Base-by-base conservation (phyloP, 2,888 invertebrate genomes). In the Diarsia mendica region DNA sequence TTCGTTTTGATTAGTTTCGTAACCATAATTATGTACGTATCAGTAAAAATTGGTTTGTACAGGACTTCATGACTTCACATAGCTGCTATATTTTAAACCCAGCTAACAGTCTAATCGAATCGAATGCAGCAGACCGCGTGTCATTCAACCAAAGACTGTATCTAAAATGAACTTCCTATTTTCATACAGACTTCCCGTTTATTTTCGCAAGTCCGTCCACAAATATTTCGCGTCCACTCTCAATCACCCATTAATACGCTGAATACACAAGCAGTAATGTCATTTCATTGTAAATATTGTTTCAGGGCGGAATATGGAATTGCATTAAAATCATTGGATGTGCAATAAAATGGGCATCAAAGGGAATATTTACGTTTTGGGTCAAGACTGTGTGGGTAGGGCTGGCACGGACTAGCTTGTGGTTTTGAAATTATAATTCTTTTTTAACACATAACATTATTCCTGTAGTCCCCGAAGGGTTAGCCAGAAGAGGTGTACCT, bases 381-480 rank as follows among this genome's bases (percentile, higher is more conserved):
- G 90, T 89, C 89, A 90, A 89, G 84, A 78, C 49, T 87, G 65
- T 64, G n/a, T 6, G 9, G 5, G 11, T 73, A 87, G 86, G 86
- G 86, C 11, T 87, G 84, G 0, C 72, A 18, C 70, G 1, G 28
- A 5, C 1, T 0, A 3, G 1, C 58, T 48, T 15, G 8, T 66
- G 39, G 3, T 33, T 69, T 48, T 15, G 2, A 1, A 58, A 2
- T 13, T 55, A 13, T 48, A 13, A 15, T 48, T 48, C 0, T 39
- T 48, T 48, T 48, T 48, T 28, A 28, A 28, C 28, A n/a, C 15
- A 48, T 48, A 48, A 48, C 15, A 48, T 15, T 5, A 48, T 15
- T 0, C 4, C 48, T 48, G 48, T 13, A 48, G 3, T 15, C 4
- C 48, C 48, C 48, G 5, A 15, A 48, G 15, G 15, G 48, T 5